Evolutionary conservation across 2,888 invertebrate genomes (phyloP), one percentile per base, ranked within the genome.

Genomic region (Cacoxenus indagator): DNA sequence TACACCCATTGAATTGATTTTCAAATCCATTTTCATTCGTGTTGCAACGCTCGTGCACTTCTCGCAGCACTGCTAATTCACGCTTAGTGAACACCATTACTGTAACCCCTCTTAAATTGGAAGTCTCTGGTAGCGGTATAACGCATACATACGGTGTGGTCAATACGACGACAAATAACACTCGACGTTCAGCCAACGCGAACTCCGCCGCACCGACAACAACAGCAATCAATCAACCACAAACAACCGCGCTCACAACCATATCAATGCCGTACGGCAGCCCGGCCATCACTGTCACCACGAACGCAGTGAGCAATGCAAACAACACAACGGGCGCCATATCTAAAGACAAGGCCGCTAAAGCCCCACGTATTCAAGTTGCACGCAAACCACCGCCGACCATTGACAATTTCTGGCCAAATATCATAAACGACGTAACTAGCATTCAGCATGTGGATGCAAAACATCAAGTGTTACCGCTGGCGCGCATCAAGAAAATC

Each of bases 401-500:
- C 1, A 89, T 96, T 64, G 91, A 92, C 71, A 91, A 92, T 70
- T 97, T 96, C 87, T 97, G 96, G 96, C 91, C 92, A 0, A 94
- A 93, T 84, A 92, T 93, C 70, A 91, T 92, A 71, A 94, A 94
- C 14, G 96, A 96, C 82, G 93, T 96, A 67, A 92, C 92, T 83
- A 92, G 92, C 72, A 93, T 95, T 54, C 92, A 91, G 65, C 90
- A 91, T 73, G 95, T 96, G 84, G 90, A 96, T 85, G 93, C 97
- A 81, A 96, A 96, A 88, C 95, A 95, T 73, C 98, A 97, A 90
- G 96, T 96, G 3, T 89, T 99, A 24, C 99, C 99, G 0, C 88
- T 99, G 76, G 99, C 99, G 0, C 92, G 99, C 75, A 99, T 99
- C 74, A 99, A 99, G 89, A 99, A 99, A 89, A 99, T 99, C 48